Base-by-base conservation (phyloP, 2,888 invertebrate species). In the Acanthosepion esculentum region DNA sequence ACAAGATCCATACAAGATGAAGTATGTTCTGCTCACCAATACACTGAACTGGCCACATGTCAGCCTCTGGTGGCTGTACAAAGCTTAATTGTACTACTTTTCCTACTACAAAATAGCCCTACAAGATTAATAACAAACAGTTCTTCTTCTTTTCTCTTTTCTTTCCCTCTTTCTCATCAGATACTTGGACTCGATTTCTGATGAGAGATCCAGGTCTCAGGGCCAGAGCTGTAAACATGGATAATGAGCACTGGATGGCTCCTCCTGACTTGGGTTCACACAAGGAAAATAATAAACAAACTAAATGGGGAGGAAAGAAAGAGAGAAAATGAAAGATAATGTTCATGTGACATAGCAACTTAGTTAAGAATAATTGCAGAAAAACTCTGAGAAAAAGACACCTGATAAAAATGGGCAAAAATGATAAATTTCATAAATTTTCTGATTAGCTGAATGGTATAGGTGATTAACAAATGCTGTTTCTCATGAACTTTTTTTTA, bases 1-100 rank as follows among this genome's bases (percentile, higher is more conserved):
- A 78, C 78, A 78, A 78, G 78, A 78, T n/a, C 78, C n/a, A 78
- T 78, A 78, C 78, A 78, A 78, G 78, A 78, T 78, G n/a, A 78
- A 78, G 78, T 78, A 78, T 78, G 78, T 78, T n/a, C 78, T 78
- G 78, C 78, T n/a, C 18, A n/a, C n/a, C 33, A 33, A n/a, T n/a
- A n/a, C 33, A 78, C 78, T 78, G 78, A n/a, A 78, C 78, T 78
- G 78, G n/a, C 78, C 78, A 78, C 78, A 78, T 78, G 78, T 78
- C 78, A 78, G 78, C 78, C 78, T n/a, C 78, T 78, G 78, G n/a
- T 78, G 78, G 78, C 78, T 78, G 78, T 78, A 78, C 78, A 78
- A 78, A 78, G n/a, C 78, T 78, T 78, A 78, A 78, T 78, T 78
- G 78, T 78, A 78, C 78, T 78, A 78, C 78, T 78, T 78, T 78